These are phyloP conservation scores for Isurus oxyrinchus DNA, from an alignment of 2,113 vertebrate species.

Conservation along the genomic window DNA sequence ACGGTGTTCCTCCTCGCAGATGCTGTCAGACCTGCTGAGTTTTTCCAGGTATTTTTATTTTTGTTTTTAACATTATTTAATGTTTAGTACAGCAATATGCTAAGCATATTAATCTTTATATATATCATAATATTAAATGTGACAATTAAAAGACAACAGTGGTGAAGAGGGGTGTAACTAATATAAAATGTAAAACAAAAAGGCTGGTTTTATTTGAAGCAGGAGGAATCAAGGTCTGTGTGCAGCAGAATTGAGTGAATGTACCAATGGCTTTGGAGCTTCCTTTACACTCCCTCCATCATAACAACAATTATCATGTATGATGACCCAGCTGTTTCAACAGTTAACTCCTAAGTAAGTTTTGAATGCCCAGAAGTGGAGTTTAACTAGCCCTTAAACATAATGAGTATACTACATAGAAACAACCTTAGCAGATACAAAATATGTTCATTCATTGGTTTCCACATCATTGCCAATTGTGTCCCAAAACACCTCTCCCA, in stretches of 20 bases:
- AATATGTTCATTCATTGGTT: neutral
- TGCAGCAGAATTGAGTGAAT: constrained; percentile 41
- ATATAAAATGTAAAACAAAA: constrained; percentile 44
- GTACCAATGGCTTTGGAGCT: neutral
- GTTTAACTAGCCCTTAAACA: neutral
- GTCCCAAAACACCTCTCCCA: neutral
- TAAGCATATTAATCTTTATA: constrained; percentile 47
- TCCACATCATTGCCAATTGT: neutral
- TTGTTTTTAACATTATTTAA: constrained; percentile 42
- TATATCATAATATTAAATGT: constrained; percentile 44
- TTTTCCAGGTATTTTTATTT: neutral
- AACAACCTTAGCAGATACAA: neutral
- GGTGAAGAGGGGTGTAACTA: constrained; percentile 34
- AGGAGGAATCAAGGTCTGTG: constrained; percentile 46
- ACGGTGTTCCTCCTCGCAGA: too few relatives aligned
- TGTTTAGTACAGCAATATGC: constrained; percentile 36
- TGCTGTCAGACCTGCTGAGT: too few relatives aligned
- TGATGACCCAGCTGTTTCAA: neutral
- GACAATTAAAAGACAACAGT: constrained; percentile 39
- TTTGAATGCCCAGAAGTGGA: neutral
- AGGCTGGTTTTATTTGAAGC: constrained; percentile 45
- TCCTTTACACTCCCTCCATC: neutral
- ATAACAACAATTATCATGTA: neutral
- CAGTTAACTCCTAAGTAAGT: neutral
- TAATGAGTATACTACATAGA: neutral